Evolutionary conservation across 2,113 vertebrate species (phyloP).

Genomic region (Takifugu flavidus): DNA sequence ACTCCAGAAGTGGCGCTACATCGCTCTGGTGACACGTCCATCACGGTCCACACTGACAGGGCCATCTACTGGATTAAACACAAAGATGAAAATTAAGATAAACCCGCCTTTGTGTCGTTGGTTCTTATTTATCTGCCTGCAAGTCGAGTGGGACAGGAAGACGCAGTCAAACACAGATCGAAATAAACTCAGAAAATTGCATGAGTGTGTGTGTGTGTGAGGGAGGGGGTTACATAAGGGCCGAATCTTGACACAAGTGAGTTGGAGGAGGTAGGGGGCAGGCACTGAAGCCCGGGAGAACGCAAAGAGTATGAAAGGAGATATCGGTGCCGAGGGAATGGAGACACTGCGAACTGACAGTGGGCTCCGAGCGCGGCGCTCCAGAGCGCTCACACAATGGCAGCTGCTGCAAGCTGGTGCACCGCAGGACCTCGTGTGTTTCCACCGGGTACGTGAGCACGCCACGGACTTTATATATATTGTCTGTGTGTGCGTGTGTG

Average conservation of each 20-base stretch:
- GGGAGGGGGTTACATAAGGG: constrained; percentile 37
- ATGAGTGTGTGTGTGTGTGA: neutral
- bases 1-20: too few relatives aligned
- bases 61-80: too few relatives aligned
- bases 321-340: constrained; percentile 11
- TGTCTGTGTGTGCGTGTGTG: constrained; percentile 6
- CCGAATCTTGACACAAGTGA: constrained; percentile 30
- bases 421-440: neutral
- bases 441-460: constrained; percentile 13
- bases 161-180: neutral
- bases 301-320: constrained; percentile 56
- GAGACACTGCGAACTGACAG: constrained; percentile 40
- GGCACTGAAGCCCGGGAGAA: constrained; percentile 31
- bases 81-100: too few relatives aligned
- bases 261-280: constrained; percentile 18
- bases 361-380: constrained; percentile 7
- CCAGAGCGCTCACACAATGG: neutral
- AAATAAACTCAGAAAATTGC: neutral
- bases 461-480: constrained; percentile 3
- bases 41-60: too few relatives aligned
- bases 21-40: too few relatives aligned
- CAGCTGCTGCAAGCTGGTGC: too few relatives aligned
- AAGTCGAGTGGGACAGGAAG: neutral
- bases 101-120: too few relatives aligned
- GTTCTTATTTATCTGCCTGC: neutral